These are phyloP conservation scores for Lumbricus terrestris DNA, from an alignment of 2,888 invertebrate species.

Conservation along the genomic window DNA sequence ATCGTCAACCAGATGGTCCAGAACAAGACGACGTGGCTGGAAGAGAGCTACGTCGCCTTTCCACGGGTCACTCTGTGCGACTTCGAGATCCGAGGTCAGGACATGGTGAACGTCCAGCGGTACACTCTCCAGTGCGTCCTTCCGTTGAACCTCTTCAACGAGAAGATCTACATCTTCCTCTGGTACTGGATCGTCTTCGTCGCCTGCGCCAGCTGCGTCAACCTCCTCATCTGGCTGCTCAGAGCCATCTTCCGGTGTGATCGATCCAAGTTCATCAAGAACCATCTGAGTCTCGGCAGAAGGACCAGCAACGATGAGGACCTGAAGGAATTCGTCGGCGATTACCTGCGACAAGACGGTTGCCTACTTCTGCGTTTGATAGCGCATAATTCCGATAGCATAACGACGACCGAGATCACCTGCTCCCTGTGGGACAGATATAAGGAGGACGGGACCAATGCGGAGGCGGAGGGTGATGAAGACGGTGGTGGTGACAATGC, in stretches of 20 bases:
- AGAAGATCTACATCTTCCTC: constrained; percentile 58
- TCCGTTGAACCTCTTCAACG: constrained; percentile 45
- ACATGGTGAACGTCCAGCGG: constrained; percentile 53
- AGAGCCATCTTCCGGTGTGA: constrained; percentile 30
- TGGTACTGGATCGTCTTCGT: constrained; percentile 59
- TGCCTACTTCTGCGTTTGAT: constrained; percentile 37
- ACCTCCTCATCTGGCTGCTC: constrained; percentile 32
- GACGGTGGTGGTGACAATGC: background rate
- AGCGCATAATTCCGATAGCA: constrained; percentile 39
- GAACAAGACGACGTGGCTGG: constrained; percentile 26
- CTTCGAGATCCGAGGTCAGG: constrained; percentile 49
- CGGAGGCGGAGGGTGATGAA: background rate
- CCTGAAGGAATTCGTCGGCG: constrained; percentile 26
- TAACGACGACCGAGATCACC: constrained; percentile 38
- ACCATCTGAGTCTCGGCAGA: constrained; percentile 38
- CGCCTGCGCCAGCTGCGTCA: constrained; percentile 35
- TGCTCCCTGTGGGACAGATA: constrained; percentile 34
- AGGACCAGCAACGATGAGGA: background rate
- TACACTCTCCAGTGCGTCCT: constrained; percentile 41
- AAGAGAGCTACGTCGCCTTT: constrained; percentile 51
- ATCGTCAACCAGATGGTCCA: constrained; percentile 41
- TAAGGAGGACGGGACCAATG: background rate
- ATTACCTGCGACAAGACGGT: constrained; percentile 40
- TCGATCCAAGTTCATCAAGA: constrained; percentile 47
- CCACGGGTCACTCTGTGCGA: constrained; percentile 58